phyloP scores from a whole-genome alignment of 2,888 invertebrate genomes.

The Hemithea aestivaria region DNA sequence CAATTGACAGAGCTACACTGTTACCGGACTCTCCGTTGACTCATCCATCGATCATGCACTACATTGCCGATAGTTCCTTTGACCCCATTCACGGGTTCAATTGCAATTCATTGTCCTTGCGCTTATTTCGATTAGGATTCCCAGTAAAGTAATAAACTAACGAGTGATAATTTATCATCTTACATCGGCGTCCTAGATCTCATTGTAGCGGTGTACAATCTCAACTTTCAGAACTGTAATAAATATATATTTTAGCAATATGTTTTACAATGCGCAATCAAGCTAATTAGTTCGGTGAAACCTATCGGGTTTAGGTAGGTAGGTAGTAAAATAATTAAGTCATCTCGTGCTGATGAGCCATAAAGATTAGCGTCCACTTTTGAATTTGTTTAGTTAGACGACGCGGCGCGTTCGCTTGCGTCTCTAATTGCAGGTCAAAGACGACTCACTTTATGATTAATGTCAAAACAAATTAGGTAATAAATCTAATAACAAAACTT shows the following conservation, averaged over 20 bases:
- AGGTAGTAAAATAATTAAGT: conserved; percentile 27
- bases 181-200: conserved; percentile 20
- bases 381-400: conserved; percentile 9
- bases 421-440: conserved; percentile 13
- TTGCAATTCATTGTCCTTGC: conserved; percentile 65
- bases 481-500: no score
- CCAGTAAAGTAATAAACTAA: conserved; percentile 55
- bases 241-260: conserved; percentile 8
- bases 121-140: conserved; percentile 64
- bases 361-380: conserved; percentile 31
- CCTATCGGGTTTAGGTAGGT: conserved; percentile 7
- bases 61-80: conserved; percentile 63
- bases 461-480: conserved; percentile 6
- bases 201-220: conserved; percentile 5
- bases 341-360: conserved; percentile 31
- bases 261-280: conserved; percentile 12
- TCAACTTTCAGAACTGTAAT: conserved; percentile 8
- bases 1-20: conserved; percentile 55
- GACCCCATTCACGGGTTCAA: conserved; percentile 67
- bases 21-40: conserved; percentile 64
- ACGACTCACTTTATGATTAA: conserved; percentile 10
- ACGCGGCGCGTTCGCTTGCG: not conserved
- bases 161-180: conserved; percentile 30
- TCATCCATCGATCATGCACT: conserved; percentile 62
- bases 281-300: conserved; percentile 17